Percentiles rank a stretch among this genome's conserved stretches.
These are phyloP conservation scores for Moxostoma hubbsi DNA, from an alignment of 2,797 vertebrate species.

Conservation along the genomic window DNA sequence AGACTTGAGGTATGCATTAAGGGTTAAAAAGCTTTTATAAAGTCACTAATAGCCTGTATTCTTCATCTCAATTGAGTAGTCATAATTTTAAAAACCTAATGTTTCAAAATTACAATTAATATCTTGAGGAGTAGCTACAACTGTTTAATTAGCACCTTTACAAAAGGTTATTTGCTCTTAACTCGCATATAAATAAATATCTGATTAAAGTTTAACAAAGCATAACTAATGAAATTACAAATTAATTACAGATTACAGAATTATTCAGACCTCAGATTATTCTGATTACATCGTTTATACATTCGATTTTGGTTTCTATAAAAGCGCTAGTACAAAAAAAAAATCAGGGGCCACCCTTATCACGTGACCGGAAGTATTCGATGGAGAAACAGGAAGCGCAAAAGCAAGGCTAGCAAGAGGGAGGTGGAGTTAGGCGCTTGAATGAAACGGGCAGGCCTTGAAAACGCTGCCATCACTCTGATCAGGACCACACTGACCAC, in stretches of 20 bases:
- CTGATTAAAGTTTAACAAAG: not conserved
- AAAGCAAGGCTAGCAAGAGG: slow-evolving; percentile 11
- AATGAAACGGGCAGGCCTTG: slow-evolving; percentile 53
- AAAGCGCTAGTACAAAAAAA: too few relatives aligned
- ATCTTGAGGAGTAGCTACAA: too few relatives aligned
- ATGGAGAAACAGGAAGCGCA: slow-evolving; percentile 49
- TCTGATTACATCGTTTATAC: not conserved
- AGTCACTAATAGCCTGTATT: too few relatives aligned
- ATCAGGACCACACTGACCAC: slow-evolving; percentile 29
- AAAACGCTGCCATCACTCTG: slow-evolving; percentile 44
- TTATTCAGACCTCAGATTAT: not conserved
- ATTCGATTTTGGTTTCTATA: not conserved
- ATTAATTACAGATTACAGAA: not conserved
- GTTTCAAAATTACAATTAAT: too few relatives aligned
- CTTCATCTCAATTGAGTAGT: too few relatives aligned
- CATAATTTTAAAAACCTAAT: too few relatives aligned
- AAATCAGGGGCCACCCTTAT: not conserved
- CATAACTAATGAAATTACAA: not conserved
- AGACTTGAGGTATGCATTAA: too few relatives aligned
- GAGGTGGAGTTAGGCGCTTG: slow-evolving; percentile 34
- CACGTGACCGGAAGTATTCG: slow-evolving; percentile 52
- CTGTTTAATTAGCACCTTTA: not conserved
- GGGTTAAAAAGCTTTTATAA: too few relatives aligned
- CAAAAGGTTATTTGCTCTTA: not conserved
- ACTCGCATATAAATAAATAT: not conserved